Percentiles rank a stretch among this genome's conserved stretches.
Evolutionary conservation across 1,140 invertebrate genomes (phyloP).

Genomic region (Pseudomyrmex gracilis): DNA sequence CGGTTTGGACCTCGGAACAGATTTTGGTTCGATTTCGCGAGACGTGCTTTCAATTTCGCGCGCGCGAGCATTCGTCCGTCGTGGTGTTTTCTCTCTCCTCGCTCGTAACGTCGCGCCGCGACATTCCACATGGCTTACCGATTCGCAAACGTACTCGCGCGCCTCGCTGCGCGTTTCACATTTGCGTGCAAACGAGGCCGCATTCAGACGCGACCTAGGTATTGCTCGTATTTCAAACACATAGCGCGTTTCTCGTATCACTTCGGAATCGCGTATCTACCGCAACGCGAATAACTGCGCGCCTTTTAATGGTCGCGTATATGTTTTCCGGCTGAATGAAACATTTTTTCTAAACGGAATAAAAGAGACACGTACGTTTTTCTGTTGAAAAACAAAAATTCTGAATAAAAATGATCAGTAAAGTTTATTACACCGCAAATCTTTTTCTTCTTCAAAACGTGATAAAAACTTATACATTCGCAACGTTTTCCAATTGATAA

Average conservation of each 20-base stretch:
- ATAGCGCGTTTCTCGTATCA: not conserved
- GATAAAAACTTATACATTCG: too few species aligned
- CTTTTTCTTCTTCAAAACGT: too few species aligned
- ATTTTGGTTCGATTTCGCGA: conserved; percentile 60
- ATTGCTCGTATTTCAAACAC: conserved; percentile 53
- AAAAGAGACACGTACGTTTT: not conserved
- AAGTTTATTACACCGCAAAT: too few species aligned
- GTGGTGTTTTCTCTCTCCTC: not conserved
- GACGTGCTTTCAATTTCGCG: conserved; percentile 50
- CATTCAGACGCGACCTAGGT: conserved; percentile 55
- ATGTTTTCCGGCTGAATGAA: not conserved
- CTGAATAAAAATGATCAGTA: too few species aligned
- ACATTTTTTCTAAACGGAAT: not conserved
- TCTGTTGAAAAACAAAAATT: not conserved
- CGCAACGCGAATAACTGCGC: conserved; percentile 26
- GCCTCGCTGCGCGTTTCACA: conserved; percentile 45
- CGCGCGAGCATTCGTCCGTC: not conserved
- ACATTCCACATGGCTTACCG: conserved; percentile 67
- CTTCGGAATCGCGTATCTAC: conserved; percentile 43
- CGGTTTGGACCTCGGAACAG: conserved; percentile 29
- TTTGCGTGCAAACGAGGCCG: conserved; percentile 63
- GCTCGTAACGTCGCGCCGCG: conserved; percentile 24
- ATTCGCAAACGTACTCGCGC: conserved; percentile 57
- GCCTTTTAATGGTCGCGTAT: conserved; percentile 17
- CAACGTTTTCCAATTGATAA: too few species aligned